Evolutionary conservation across 2,888 invertebrate species (phyloP).

Genomic region (Cryptops parisi): DNA sequence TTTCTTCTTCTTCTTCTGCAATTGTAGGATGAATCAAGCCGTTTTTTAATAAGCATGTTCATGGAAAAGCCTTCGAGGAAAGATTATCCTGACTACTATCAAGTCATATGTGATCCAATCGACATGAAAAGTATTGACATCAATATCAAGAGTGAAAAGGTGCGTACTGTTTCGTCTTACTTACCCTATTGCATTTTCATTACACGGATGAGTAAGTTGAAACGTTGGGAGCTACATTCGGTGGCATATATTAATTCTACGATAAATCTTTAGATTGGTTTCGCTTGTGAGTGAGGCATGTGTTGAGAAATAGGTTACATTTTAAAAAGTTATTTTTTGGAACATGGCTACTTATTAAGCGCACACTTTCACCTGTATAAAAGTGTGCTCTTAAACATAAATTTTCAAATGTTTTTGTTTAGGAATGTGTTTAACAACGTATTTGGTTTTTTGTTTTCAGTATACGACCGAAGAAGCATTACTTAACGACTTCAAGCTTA

Average conservation of each 20-base stretch:
- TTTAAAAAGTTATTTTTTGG: too few species aligned
- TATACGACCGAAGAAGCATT: slow-evolving; percentile 45
- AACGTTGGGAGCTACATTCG: too few species aligned
- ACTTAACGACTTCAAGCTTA: slow-evolving; percentile 52
- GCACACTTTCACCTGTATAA: too few species aligned
- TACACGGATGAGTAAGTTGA: too few species aligned
- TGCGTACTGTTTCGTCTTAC: slow-evolving; percentile 17
- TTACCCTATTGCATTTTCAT: not conserved
- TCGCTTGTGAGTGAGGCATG: too few species aligned
- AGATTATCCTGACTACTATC: slow-evolving; percentile 88
- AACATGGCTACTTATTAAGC: too few species aligned
- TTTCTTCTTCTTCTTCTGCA: slow-evolving; percentile 23
- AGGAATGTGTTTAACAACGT: too few species aligned
- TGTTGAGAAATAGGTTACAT: too few species aligned
- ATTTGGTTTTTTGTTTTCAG: slow-evolving; percentile 23
- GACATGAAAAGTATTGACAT: slow-evolving; percentile 87
- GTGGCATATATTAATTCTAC: not conserved
- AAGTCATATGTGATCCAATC: slow-evolving; percentile 82
- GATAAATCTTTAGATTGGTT: too few species aligned
- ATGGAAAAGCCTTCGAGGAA: slow-evolving; percentile 94
- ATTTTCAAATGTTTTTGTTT: too few species aligned
- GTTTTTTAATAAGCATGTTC: slow-evolving; percentile 79
- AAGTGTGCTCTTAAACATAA: too few species aligned
- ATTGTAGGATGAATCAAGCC: slow-evolving; percentile 51
- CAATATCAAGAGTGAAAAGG: slow-evolving; percentile 61